phyloP scores from a whole-genome alignment of 1,140 invertebrate genomes.

The Sogatella furcifera region DNA sequence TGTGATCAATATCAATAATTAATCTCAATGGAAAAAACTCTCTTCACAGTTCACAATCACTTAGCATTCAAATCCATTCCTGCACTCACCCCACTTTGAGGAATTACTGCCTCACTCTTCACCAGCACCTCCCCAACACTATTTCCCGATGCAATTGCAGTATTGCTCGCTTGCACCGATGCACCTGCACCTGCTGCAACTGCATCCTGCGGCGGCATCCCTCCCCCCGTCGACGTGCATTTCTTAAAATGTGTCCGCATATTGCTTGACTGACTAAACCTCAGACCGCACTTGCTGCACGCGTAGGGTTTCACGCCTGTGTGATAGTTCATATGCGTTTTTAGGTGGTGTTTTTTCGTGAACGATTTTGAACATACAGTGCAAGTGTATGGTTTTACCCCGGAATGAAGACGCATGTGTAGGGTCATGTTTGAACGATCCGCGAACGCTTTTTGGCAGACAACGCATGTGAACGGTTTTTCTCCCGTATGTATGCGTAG shows the following conservation, averaged over 20 bases:
- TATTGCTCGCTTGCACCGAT: too few relatives aligned
- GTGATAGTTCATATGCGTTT: constrained; percentile 50
- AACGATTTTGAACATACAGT: constrained; percentile 75
- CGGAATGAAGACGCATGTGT: constrained; percentile 64
- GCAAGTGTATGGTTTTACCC: constrained; percentile 79
- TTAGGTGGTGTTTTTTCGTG: constrained; percentile 72
- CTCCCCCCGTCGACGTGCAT: constrained; percentile 12
- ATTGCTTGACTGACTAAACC: constrained; percentile 36
- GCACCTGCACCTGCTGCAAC: neutral
- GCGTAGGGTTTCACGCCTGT: constrained; percentile 40
- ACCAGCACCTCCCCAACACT: neutral
- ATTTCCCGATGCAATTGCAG: too few relatives aligned
- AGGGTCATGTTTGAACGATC: constrained; percentile 73
- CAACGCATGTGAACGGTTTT: constrained; percentile 57
- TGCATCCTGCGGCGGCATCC: neutral
- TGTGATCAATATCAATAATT: too few relatives aligned
- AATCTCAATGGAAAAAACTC: too few relatives aligned
- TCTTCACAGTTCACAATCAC: neutral
- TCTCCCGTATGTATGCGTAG: constrained; percentile 66
- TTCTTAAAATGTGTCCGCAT: constrained; percentile 27
- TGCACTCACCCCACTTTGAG: neutral
- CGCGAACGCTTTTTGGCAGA: constrained; percentile 63
- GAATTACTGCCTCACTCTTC: neutral
- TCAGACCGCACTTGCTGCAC: constrained; percentile 39
- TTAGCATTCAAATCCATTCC: neutral